A percentile compares a stretch with the other conserved stretches of the same genome.
Evolutionary conservation across 2,888 invertebrate species (phyloP).

Genomic region (Pachycephus smyrnensis): DNA sequence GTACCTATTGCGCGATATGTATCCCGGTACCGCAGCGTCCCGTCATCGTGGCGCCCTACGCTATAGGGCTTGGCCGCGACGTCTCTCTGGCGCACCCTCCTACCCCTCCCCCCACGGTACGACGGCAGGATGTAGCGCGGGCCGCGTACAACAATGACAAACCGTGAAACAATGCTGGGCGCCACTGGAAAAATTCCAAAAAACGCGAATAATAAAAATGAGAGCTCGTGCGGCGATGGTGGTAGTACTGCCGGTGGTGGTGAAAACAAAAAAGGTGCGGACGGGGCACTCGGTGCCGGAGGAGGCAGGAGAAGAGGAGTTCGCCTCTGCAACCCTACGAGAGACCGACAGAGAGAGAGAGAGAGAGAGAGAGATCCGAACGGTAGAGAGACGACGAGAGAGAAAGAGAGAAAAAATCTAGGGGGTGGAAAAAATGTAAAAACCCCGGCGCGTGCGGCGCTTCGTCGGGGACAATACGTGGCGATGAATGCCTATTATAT

Average conservation of each 20-base stretch:
- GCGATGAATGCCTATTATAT: constrained; percentile 67
- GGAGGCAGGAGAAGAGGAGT: not conserved
- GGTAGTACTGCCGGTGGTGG: constrained; percentile 29
- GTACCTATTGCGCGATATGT: constrained; percentile 1
- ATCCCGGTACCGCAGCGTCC: too few species aligned
- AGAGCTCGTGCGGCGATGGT: constrained; percentile 50
- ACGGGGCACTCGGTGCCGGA: constrained; percentile 12
- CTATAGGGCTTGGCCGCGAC: constrained; percentile 10
- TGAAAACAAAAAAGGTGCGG: constrained; percentile 27
- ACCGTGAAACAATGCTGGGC: constrained; percentile 66
- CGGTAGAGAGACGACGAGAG: constrained; percentile 21
- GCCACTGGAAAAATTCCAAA: constrained; percentile 67
- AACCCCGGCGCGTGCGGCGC: constrained; percentile 60
- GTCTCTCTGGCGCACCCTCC: constrained; percentile 21
- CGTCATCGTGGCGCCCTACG: too few species aligned
- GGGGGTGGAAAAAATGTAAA: constrained; percentile 59
- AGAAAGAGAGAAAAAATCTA: constrained; percentile 30
- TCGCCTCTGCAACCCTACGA: constrained; percentile 16
- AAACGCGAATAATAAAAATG: constrained; percentile 66
- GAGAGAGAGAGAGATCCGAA: constrained; percentile 40
- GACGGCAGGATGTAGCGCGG: constrained; percentile 52
- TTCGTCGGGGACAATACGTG: constrained; percentile 65
- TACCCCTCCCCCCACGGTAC: constrained; percentile 28
- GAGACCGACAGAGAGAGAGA: constrained; percentile 24
- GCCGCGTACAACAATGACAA: constrained; percentile 64